Percentiles rank a stretch among this genome's conserved stretches.
Conservation (phyloP, 1,140 invertebrate genomes). For the Drosophila gunungcola region DNA sequence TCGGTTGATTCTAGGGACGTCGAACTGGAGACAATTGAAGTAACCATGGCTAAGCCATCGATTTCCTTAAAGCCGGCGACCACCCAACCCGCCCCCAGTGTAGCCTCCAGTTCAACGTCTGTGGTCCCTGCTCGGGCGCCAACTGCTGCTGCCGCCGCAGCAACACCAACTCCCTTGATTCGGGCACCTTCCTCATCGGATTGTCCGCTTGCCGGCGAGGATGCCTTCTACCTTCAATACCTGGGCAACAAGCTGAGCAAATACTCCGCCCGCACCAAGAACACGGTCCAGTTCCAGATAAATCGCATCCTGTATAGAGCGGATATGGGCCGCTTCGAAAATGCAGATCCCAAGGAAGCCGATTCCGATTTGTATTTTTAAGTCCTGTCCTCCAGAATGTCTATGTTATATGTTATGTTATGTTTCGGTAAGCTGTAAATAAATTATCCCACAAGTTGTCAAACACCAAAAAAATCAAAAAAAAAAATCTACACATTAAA, state of each 20-base stretch:
- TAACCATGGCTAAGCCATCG: neutral
- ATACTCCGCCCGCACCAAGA: slow-evolving; percentile 35
- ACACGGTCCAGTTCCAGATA: slow-evolving; percentile 55
- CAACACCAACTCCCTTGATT: too few species aligned
- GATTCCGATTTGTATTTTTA: neutral
- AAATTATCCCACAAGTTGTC: neutral
- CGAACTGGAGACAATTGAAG: too few species aligned
- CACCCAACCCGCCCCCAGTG: neutral
- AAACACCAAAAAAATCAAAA: slow-evolving; percentile 1
- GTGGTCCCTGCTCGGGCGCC: neutral
- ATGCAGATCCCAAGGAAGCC: slow-evolving; percentile 1
- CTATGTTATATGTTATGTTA: neutral
- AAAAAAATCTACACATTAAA: neutral
- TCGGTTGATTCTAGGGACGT: neutral
- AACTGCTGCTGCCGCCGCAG: neutral
- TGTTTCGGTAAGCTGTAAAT: neutral
- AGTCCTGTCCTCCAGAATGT: neutral
- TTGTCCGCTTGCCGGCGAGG: slow-evolving; percentile 10
- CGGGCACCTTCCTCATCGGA: neutral
- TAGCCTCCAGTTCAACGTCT: neutral
- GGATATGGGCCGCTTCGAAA: slow-evolving; percentile 55
- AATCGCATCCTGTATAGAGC: slow-evolving; percentile 59
- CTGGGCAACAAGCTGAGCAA: slow-evolving; percentile 47
- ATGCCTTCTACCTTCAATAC: slow-evolving; percentile 45
- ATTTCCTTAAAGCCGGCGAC: too few species aligned